These are phyloP conservation scores for Halyomorpha halys DNA, from an alignment of 1,140 invertebrate genomes.

Conservation along the genomic window DNA sequence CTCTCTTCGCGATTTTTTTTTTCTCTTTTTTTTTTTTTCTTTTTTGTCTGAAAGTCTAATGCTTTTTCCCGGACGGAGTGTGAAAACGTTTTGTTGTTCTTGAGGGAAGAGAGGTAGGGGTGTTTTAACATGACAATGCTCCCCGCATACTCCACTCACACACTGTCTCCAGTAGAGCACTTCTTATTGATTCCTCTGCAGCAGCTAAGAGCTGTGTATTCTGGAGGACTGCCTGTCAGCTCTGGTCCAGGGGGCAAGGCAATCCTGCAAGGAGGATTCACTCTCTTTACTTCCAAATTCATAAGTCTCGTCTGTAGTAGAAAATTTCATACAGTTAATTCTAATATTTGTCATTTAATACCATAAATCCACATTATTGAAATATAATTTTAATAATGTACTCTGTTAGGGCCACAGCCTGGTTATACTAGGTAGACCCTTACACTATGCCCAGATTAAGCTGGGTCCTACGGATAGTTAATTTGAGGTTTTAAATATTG, in stretches of 20 bases:
- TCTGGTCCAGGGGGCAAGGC: background rate
- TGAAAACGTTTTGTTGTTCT: conserved; percentile 19
- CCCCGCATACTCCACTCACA: conserved; percentile 3
- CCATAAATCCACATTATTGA: too few species aligned
- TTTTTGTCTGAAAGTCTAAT: conserved; percentile 19
- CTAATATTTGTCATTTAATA: too few species aligned
- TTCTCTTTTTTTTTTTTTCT: conserved; percentile 18
- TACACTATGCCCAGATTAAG: too few species aligned
- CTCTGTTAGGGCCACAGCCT: too few species aligned
- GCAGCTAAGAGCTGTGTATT: background rate
- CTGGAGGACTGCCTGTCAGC: background rate
- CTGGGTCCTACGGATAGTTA: too few species aligned
- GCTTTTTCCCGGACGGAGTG: conserved; percentile 10
- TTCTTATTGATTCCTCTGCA: conserved; percentile 10
- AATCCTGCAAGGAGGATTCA: too few species aligned
- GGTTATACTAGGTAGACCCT: too few species aligned
- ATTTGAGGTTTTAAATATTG: too few species aligned
- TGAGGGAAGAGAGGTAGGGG: conserved; percentile 12
- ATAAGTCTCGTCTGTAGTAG: too few species aligned
- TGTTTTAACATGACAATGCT: conserved; percentile 18
- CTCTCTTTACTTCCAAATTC: too few species aligned
- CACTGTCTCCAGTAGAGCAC: conserved; percentile 16
- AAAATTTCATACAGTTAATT: too few species aligned
- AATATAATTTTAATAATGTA: too few species aligned
- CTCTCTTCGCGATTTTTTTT: conserved; percentile 13